Base-by-base conservation (phyloP, 2,113 vertebrate species). In the Heliornis fulica region DNA sequence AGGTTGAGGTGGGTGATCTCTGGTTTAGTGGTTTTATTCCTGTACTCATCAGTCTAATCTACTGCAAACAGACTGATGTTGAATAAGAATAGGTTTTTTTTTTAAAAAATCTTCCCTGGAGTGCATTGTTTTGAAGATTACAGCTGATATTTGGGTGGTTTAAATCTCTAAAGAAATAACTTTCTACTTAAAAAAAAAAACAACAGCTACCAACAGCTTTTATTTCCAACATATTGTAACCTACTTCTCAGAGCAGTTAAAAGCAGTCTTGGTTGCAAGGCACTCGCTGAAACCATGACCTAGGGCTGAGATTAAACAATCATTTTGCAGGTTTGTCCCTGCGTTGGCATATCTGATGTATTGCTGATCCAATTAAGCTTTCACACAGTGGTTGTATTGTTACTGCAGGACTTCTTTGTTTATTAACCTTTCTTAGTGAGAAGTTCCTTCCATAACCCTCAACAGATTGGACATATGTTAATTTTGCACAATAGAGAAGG, bases 331-430 rank as follows among this genome's bases (percentile, higher is more conserved):
- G 36, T 91, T 94, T 87, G 64, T 86, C 83, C 92, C 59, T 11
- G 46, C 12, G 79, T 72, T 94, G 94, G 78, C 92, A 71, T 76
- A 79, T 83, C 94, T 75, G 91, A 87, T 89, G 63, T 83, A 94
- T 76, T 65, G 91, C 84, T 76, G 89, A 97, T 95, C 94, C 92
- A 96, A 94, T 96, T 96, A 93, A 93, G 77, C 89, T 96, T 95
- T 96, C 92, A 87, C 92, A 93, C 86, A 79, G 76, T 89, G 78
- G 72, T 84, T 87, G 80, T 32, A 78, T 93, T 94, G 93, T 87
- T 94, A 87, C 64, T 72, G 92, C 80, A 90, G 80, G 61, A 90
- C 64, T 79, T 26, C 83, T 96, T 95, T 96, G 94, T 94, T 95
- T 94, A 90, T 91, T 87, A 84, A 95, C 94, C 92, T 94, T 91